phyloP scores from a whole-genome alignment of 2,797 vertebrate species.

The Protosalanx chinensis region DNA sequence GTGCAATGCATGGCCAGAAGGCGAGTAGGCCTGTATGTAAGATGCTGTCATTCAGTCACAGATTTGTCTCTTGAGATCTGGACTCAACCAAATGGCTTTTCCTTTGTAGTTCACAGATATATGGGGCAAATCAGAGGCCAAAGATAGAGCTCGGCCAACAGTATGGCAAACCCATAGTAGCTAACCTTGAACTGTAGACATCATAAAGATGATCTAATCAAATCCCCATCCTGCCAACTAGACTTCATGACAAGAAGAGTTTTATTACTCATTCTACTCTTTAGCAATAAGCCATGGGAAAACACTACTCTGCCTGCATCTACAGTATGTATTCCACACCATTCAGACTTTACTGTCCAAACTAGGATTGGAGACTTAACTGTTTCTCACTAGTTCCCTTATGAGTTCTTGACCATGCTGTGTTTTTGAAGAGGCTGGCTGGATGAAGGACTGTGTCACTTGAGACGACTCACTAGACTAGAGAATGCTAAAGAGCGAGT shows the following conservation, averaged over 20 bases:
- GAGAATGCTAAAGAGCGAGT: slow-evolving; percentile 42
- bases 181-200: too few species aligned
- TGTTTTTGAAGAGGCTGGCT: slow-evolving; percentile 47
- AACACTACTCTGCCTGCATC: neutral
- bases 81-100: slow-evolving; percentile 55
- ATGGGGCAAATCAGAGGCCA: neutral
- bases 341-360: neutral
- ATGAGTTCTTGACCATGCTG: slow-evolving; percentile 36
- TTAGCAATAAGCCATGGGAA: neutral
- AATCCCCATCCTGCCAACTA: neutral
- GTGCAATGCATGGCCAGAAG: slow-evolving; percentile 71
- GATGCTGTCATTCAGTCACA: slow-evolving; percentile 69
- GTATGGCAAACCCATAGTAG: neutral
- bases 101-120: slow-evolving; percentile 23
- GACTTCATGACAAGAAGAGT: neutral
- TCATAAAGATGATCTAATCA: neutral
- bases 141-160: neutral
- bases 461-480: slow-evolving; percentile 54
- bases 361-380: neutral
- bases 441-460: slow-evolving; percentile 49
- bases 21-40: slow-evolving; percentile 60
- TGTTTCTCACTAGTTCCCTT: slow-evolving; percentile 5
- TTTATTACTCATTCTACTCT: neutral
- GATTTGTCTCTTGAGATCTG: slow-evolving; percentile 66
- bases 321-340: neutral